Evolutionary conservation across 2,113 vertebrate genomes (phyloP).

Genomic region (crab-eating macaque (Macaca fascicularis)): DNA sequence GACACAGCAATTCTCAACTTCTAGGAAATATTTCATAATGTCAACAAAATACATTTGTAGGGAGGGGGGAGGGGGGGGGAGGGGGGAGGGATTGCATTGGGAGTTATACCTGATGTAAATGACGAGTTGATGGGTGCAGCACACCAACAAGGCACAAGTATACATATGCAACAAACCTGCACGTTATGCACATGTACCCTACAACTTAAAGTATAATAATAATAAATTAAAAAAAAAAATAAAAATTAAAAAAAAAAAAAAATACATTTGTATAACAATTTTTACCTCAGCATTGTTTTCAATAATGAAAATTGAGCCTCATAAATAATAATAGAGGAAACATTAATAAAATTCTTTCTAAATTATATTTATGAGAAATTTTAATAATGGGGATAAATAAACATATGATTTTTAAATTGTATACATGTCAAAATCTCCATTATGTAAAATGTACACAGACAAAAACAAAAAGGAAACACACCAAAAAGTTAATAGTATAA

Average conservation of each 20-base stretch:
- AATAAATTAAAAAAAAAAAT: too few species aligned
- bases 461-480: neutral
- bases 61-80: too few species aligned
- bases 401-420: neutral
- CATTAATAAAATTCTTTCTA: neutral
- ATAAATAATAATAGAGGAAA: neutral
- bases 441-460: neutral
- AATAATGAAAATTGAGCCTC: constrained; percentile 11
- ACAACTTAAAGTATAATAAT: too few species aligned
- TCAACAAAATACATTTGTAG: neutral
- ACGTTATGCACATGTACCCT: too few species aligned
- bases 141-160: too few species aligned
- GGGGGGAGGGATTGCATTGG: too few species aligned
- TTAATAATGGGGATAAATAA: neutral
- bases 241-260: neutral
- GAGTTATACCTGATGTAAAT: too few species aligned
- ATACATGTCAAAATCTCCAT: neutral
- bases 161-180: too few species aligned
- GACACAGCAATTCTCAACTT: neutral
- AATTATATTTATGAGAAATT: neutral
- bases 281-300: neutral
- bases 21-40: constrained; percentile 11
- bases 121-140: too few species aligned
- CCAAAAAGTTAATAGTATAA: neutral
- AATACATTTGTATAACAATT: neutral